Base-by-base conservation (phyloP, 2,797 vertebrate species). In the Xenops minutus region DNA sequence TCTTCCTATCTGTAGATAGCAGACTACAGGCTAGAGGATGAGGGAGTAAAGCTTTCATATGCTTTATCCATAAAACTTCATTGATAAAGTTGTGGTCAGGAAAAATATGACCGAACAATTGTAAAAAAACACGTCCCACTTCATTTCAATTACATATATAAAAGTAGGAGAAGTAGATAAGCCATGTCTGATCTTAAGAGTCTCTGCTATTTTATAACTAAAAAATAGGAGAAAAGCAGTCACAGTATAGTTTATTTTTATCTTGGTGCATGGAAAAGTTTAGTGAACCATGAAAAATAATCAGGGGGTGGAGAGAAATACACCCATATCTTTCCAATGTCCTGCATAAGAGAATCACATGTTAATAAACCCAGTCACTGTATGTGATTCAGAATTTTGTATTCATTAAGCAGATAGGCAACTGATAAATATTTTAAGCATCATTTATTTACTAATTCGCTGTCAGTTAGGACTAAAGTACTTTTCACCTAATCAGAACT, bases 171-270 rank as follows among this genome's bases (percentile, higher is more conserved):
- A 94, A 59, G 12, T 14, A 46, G 27, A 41, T 46, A 67, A 73
- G 32, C 11, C 1, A 1, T 24, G 17, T 43, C 59, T 84, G 16
- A 41, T 79, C 43, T 85, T 52, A 64, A 64, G 0, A 59, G 34
- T 23, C 30, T 89, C 44, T 59, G n/a, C 12, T 76, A 32, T 36
- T 89, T 87, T 58, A 27, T 62, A 91, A 76, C 26, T 52, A 39
- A 92, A 69, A 43, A 66, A 68, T 5, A 85, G 58, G 54, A 92
- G 62, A 66, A 88, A 88, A 92, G 39, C 18, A 76, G 85, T 88
- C 95, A 93, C 20, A 34, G 59, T 67, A 64, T 24, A 59, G 78
- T 41, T 88, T 94, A 92, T 96, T 96, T 96, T 97, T 93, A 76
- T 93, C 94, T 81, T 84, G 9, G 59, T 24, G 8, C 76, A 88